These are phyloP conservation scores for Riptortus pedestris DNA, from an alignment of 1,140 invertebrate species.

Conservation along the genomic window DNA sequence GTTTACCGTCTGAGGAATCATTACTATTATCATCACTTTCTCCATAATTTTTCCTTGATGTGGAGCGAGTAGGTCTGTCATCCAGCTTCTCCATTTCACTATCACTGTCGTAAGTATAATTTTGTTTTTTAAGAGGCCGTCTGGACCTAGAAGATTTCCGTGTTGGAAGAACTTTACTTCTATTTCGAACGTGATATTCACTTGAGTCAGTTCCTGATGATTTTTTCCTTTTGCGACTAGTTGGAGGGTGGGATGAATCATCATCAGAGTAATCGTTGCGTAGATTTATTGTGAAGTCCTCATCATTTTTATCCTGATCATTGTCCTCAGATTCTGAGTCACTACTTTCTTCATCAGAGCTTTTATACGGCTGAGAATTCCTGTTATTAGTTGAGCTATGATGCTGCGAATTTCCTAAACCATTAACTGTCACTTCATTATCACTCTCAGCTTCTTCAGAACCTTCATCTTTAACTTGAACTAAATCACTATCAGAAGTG, in stretches of 20 bases:
- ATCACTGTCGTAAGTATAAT: slow-evolving; percentile 22
- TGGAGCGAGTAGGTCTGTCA: slow-evolving; percentile 24
- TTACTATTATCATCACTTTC: slow-evolving; percentile 21
- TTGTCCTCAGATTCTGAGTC: background rate
- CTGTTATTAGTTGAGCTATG: too few relatives aligned
- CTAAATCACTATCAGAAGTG: slow-evolving; percentile 6
- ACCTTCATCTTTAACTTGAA: slow-evolving; percentile 29
- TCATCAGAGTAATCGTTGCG: background rate
- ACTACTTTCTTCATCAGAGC: too few relatives aligned
- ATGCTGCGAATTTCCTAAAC: too few relatives aligned
- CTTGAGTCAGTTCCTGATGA: background rate
- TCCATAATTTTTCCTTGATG: slow-evolving; percentile 30
- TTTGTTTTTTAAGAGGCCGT: background rate
- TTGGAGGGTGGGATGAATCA: background rate
- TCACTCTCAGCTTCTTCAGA: slow-evolving; percentile 23
- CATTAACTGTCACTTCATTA: slow-evolving; percentile 27
- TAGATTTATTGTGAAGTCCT: background rate
- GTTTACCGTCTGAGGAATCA: slow-evolving; percentile 24
- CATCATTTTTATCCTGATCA: slow-evolving; percentile 2
- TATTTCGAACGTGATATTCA: background rate
- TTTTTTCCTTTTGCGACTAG: background rate
- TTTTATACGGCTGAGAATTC: too few relatives aligned
- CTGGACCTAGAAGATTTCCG: slow-evolving; percentile 17
- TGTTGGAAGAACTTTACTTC: background rate
- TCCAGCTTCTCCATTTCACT: slow-evolving; percentile 24